Percentiles rank a stretch among this genome's conserved stretches.
Conservation (phyloP, 1,140 invertebrate genomes). For the Papilio glaucus region DNA sequence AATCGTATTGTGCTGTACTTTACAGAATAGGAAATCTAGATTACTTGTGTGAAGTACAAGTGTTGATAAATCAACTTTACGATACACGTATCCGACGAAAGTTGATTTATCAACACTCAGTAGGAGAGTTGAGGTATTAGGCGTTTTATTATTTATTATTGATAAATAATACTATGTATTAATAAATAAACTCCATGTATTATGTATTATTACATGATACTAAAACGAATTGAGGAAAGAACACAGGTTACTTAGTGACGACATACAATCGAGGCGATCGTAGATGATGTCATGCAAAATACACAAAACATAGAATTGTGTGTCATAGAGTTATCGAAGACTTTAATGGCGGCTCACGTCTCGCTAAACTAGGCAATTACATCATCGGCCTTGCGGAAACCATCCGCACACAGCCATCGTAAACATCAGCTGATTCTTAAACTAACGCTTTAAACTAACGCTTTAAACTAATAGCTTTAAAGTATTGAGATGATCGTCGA, state of each 20-base stretch:
- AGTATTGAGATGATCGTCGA: not conserved
- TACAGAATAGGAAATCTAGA: no score
- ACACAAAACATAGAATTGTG: slow-evolving; percentile 53
- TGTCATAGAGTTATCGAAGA: slow-evolving; percentile 51
- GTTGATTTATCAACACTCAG: no score
- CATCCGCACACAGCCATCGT: slow-evolving; percentile 58
- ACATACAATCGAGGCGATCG: slow-evolving; percentile 39
- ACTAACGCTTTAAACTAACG: slow-evolving; percentile 35
- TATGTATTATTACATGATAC: not conserved
- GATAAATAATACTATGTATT: not conserved
- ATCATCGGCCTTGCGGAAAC: slow-evolving; percentile 75
- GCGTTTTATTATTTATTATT: no score
- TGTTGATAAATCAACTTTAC: no score
- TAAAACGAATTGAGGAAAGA: slow-evolving; percentile 2
- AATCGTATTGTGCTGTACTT: no score
- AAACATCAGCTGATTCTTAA: slow-evolving; percentile 67
- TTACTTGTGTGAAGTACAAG: no score
- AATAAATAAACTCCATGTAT: not conserved
- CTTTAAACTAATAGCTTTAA: slow-evolving; percentile 46
- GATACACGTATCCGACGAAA: no score
- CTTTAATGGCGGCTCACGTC: slow-evolving; percentile 60
- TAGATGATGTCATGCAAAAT: slow-evolving; percentile 72
- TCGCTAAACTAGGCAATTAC: slow-evolving; percentile 78
- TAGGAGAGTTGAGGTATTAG: no score
- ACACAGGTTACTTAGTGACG: slow-evolving; percentile 27